phyloP scores from a whole-genome alignment of 2,113 vertebrate genomes.

The Ochotona curzoniae region DNA sequence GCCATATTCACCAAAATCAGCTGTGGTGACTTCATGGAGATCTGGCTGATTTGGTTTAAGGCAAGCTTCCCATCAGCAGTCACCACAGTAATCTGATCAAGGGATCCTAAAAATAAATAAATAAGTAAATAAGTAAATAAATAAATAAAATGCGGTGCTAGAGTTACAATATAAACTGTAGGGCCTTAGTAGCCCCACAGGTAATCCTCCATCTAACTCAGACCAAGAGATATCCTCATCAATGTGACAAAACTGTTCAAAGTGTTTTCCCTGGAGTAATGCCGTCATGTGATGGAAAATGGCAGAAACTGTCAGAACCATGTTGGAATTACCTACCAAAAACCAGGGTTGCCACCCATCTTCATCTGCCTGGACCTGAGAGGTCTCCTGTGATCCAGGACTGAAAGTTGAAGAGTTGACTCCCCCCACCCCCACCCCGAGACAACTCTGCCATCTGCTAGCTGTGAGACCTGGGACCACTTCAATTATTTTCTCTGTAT shows the following conservation, averaged over 20 bases:
- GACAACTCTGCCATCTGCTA: not conserved
- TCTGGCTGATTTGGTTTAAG: constrained; percentile 96
- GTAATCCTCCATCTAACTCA: not conserved
- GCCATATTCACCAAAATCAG: constrained; percentile 95
- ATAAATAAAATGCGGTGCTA: constrained; percentile 2
- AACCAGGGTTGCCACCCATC: not conserved
- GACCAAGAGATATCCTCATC: constrained; percentile 25
- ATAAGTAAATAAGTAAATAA: too few species aligned
- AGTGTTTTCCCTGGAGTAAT: not conserved
- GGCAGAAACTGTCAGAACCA: not conserved
- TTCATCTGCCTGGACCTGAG: not conserved
- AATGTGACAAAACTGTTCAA: not conserved
- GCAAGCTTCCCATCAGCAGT: constrained; percentile 95
- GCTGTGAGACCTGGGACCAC: not conserved
- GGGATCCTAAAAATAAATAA: constrained; percentile 88
- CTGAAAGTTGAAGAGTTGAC: constrained; percentile 17
- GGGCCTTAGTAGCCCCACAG: not conserved
- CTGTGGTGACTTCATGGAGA: constrained; percentile 96
- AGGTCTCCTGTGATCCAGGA: not conserved
- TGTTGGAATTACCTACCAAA: not conserved
- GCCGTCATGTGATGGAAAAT: not conserved
- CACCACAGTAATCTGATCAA: constrained; percentile 93
- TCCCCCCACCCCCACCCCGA: not conserved
- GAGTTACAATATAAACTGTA: constrained; percentile 1
- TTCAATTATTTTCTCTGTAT: not conserved